A percentile compares a stretch with the other conserved stretches of the same genome.
phyloP scores from a whole-genome alignment of 2,113 vertebrate genomes.

The Festucalex cinctus region DNA sequence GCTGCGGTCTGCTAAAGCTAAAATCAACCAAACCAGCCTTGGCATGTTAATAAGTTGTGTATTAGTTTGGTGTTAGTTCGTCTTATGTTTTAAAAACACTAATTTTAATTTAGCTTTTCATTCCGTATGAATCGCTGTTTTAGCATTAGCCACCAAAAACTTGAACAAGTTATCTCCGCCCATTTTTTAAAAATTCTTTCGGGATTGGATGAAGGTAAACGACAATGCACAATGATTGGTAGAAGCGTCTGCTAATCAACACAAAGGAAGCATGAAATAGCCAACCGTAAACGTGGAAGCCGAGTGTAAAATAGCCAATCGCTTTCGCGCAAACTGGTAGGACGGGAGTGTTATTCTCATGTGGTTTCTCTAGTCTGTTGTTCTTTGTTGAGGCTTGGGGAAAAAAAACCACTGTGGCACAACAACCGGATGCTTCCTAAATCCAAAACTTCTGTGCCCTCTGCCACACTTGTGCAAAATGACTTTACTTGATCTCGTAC shows the following conservation, averaged over 20 bases:
- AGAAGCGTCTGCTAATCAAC: neutral
- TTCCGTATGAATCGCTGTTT: neutral
- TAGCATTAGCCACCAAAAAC: conserved; percentile 2
- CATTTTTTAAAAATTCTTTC: conserved; percentile 23
- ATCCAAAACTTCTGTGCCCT: too few relatives aligned
- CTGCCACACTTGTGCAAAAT: too few relatives aligned
- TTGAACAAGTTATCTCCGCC: conserved; percentile 44
- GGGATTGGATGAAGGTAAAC: conserved; percentile 53
- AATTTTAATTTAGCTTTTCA: neutral
- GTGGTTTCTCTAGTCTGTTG: too few relatives aligned
- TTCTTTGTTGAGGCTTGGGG: too few relatives aligned
- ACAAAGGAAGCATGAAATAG: conserved; percentile 44
- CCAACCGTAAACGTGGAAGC: neutral
- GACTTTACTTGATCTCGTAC: too few relatives aligned
- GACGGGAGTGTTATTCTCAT: too few relatives aligned
- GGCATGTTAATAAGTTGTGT: neutral
- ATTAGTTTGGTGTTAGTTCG: neutral
- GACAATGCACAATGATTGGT: conserved; percentile 43
- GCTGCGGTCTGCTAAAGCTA: neutral
- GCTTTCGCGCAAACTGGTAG: neutral
- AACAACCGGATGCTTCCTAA: too few relatives aligned
- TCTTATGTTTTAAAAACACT: neutral
- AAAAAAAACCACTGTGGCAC: too few relatives aligned
- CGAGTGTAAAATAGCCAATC: conserved; percentile 15
- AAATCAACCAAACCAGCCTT: neutral